Conservation (phyloP, 2,113 vertebrate genomes). For the Suncus etruscus region DNA sequence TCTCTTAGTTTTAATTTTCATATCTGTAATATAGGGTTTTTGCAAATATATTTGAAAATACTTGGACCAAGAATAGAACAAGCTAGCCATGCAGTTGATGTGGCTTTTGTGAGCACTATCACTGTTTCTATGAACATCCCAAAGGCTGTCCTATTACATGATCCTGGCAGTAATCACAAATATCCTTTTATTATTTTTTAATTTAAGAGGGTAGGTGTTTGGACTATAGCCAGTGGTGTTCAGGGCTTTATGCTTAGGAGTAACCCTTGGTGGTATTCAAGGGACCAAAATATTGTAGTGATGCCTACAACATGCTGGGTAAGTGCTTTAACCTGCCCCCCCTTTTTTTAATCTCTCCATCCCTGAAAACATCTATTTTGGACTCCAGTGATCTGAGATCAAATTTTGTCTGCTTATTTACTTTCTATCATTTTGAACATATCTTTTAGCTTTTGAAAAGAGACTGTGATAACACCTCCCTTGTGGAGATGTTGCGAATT, state of each 20-base stretch:
- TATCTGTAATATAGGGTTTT: neutral
- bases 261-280: no score
- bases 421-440: slow-evolving; percentile 23
- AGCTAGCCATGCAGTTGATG: neutral
- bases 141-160: neutral
- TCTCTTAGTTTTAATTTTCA: neutral
- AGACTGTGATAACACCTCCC: no score
- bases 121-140: neutral
- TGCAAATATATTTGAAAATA: neutral
- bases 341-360: no score
- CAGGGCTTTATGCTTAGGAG: no score
- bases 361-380: neutral
- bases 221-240: no score
- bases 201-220: no score
- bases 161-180: neutral
- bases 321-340: no score
- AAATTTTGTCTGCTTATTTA: neutral
- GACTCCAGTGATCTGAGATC: neutral
- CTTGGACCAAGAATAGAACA: neutral
- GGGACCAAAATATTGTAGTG: no score
- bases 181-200: no score
- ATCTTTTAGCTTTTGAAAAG: neutral
- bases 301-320: no score
- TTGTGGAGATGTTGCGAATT: neutral
- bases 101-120: neutral